These are phyloP conservation scores for Megalurothrips usitatus DNA, from an alignment of 2,888 invertebrate species.

Conservation along the genomic window DNA sequence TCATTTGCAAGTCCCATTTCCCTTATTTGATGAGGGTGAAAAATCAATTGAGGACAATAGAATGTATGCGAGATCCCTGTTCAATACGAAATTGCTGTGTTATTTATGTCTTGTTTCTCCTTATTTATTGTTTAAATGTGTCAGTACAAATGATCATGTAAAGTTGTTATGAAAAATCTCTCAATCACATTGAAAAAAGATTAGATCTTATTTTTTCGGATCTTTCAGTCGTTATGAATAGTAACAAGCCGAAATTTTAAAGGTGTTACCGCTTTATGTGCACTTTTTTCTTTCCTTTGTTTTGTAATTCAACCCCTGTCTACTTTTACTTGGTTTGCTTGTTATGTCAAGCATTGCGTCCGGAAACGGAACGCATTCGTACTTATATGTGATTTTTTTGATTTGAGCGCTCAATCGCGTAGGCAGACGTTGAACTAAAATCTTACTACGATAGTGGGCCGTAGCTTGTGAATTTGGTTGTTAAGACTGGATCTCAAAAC, in stretches of 20 bases:
- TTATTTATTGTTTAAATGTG: constrained; percentile 22
- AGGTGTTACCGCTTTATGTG: too few species aligned
- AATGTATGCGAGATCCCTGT: background rate
- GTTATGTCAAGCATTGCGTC: background rate
- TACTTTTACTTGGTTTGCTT: background rate
- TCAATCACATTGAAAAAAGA: too few species aligned
- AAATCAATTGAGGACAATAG: background rate
- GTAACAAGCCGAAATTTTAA: background rate
- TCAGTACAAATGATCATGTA: constrained; percentile 19
- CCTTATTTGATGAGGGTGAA: background rate
- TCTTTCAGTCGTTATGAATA: background rate
- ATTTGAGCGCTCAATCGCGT: constrained; percentile 7
- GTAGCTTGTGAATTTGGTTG: constrained; percentile 24
- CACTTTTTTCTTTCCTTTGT: background rate
- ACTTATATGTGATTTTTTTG: background rate
- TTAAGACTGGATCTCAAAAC: constrained; percentile 26
- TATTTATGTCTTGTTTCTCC: constrained; percentile 4
- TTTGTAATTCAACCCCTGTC: background rate
- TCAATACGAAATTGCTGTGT: background rate
- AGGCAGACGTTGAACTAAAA: constrained; percentile 16
- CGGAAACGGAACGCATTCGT: background rate
- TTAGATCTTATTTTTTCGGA: too few species aligned
- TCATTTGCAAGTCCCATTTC: background rate
- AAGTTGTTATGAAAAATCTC: background rate
- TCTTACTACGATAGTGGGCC: constrained; percentile 11